phyloP scores from a whole-genome alignment of 92 coral and sea anemone species.

The Isaurus tuberculatus region DNA sequence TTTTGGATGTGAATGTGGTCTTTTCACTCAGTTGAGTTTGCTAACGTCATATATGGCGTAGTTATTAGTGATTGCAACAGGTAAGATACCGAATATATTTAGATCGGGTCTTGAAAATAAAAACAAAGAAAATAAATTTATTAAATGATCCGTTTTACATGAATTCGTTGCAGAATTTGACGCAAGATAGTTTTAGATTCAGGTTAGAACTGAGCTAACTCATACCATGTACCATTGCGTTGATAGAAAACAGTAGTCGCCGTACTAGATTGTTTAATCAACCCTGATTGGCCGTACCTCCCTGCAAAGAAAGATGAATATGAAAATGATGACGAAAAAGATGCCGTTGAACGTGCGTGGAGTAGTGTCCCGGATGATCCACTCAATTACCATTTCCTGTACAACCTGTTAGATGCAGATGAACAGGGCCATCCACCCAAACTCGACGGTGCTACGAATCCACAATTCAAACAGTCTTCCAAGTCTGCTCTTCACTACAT shows the following conservation, averaged over 20 bases:
- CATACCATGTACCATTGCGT: too few species aligned
- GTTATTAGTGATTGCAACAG: too few species aligned
- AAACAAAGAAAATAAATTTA: too few species aligned
- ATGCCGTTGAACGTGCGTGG: constrained; percentile 84
- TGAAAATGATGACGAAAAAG: constrained; percentile 65
- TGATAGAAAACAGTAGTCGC: constrained; percentile 79
- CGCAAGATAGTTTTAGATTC: background rate
- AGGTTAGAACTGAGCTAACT: background rate
- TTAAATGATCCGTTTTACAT: too few species aligned
- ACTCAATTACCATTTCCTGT: constrained; percentile 83
- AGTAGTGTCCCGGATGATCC: constrained; percentile 84
- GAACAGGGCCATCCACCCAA: constrained; percentile 77
- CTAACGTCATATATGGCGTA: too few species aligned
- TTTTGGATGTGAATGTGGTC: too few species aligned
- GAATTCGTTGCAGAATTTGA: too few species aligned
- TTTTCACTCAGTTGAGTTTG: too few species aligned
- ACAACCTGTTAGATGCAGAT: constrained; percentile 79
- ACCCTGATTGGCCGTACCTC: constrained; percentile 90
- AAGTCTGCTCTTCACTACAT: constrained; percentile 78
- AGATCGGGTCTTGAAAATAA: too few species aligned
- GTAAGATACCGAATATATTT: too few species aligned
- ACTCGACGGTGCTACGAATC: constrained; percentile 45
- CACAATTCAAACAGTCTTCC: constrained; percentile 65
- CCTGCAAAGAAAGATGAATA: constrained; percentile 74
- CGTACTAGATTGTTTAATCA: constrained; percentile 77